Evolutionary conservation across 2,113 vertebrate species (phyloP), one percentile per base, ranked within the genome.

Genomic region (Myotis lucifugus): DNA sequence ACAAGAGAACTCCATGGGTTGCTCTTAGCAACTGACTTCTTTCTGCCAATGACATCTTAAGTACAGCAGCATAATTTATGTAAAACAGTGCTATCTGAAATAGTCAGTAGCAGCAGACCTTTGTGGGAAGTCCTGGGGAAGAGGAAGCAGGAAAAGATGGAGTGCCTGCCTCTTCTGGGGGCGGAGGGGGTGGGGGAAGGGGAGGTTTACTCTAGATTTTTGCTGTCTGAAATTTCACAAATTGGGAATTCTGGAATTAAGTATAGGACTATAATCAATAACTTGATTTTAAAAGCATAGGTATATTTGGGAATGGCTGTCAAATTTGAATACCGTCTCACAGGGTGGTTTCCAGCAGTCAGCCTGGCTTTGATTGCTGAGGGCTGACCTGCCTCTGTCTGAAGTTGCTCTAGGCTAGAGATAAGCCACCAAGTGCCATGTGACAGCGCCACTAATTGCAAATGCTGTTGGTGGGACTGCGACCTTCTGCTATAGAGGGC

Each of bases 401-500:
- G 48, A 52, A 52, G 25, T 27, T 18, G 0, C 4, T 56, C 29
- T 61, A 4, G 0, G 1, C 34, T 7, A 1, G 2, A 3, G 1
- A 46, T 46, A 81, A 90, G 70, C 10, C 0, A 25, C 17, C 29
- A 11, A 19, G 3, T 7, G 1, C 8, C 46, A 1, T 1, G 1
- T 1, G 5, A 0, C 1, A 9, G 0, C 0, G 13, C 15, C 29
- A 23, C 9, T 50, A 13, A 46, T 11, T 56, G 32, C 13, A 25
- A 8, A 56, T 48, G 11, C 1, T 34, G 0, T 64, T 15, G 3
- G 5, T 11, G 7, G 6, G 2, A 14, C 27, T 13, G 2, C 19
- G 23, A 18, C 3, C 18, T 46, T 15, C 29, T 18, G 21, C 8
- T 11, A 5, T 1, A 3, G 79, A 67, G 2, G 6, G 8, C 40